A percentile compares a stretch with the other conserved stretches of the same genome.
phyloP scores from a whole-genome alignment of 2,113 vertebrate species.

The Oncorhynchus masou region DNA sequence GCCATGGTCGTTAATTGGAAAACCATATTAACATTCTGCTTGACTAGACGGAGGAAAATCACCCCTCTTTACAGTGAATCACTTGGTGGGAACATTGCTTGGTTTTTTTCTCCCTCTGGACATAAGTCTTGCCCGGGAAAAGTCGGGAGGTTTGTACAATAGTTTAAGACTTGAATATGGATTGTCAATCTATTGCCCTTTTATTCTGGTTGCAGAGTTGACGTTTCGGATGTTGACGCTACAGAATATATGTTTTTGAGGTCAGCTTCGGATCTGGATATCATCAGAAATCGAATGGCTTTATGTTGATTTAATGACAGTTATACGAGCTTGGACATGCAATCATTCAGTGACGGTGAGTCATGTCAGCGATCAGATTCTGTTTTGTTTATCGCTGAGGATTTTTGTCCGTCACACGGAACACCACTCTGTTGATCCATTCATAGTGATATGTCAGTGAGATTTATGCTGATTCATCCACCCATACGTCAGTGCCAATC shows the following conservation, averaged over 20 bases:
- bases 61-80: slow-evolving; percentile 37
- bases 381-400: too few species aligned
- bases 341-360: slow-evolving; percentile 1
- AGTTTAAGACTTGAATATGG: too few species aligned
- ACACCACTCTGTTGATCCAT: too few species aligned
- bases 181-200: too few species aligned
- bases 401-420: too few species aligned
- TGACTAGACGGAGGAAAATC: slow-evolving; percentile 30
- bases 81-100: not conserved
- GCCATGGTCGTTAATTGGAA: slow-evolving; percentile 43
- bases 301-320: too few species aligned
- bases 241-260: too few species aligned
- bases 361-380: not conserved
- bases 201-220: too few species aligned
- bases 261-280: not conserved
- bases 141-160: not conserved
- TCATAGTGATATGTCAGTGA: not conserved
- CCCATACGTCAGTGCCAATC: not conserved
- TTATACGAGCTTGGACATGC: not conserved
- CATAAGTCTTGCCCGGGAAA: not conserved
- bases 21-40: slow-evolving; percentile 48
- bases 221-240: too few species aligned
- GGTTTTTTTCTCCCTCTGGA: not conserved
- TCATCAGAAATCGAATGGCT: not conserved
- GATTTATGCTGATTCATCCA: not conserved